These are phyloP conservation scores for Geococcyx californianus DNA, from an alignment of 2,113 vertebrate species.

Conservation along the genomic window DNA sequence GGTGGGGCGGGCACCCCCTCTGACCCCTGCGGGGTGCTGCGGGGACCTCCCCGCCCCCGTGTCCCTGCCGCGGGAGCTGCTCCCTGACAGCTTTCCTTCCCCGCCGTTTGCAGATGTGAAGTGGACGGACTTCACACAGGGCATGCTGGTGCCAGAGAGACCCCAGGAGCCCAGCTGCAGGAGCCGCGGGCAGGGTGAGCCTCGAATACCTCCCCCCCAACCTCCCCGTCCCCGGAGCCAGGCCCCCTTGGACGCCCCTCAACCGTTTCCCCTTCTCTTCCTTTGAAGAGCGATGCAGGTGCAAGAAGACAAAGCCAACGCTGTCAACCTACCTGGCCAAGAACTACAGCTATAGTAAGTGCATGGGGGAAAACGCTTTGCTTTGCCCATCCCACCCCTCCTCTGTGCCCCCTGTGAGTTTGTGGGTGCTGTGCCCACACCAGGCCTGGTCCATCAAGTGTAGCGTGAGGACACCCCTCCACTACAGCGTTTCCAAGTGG, in stretches of 20 bases:
- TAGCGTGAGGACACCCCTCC: background rate
- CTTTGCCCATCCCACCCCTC: background rate
- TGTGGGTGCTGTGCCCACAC: background rate
- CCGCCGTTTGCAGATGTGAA: slow-evolving; percentile 72
- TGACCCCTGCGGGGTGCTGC: background rate
- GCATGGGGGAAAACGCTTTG: fast-evolving
- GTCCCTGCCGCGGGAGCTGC: background rate
- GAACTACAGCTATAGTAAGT: slow-evolving; percentile 87
- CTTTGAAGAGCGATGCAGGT: slow-evolving; percentile 79
- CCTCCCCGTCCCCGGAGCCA: background rate
- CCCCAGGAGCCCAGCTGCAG: slow-evolving; percentile 71
- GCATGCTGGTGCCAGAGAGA: slow-evolving; percentile 75
- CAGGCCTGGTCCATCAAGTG: background rate
- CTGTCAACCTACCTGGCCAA: slow-evolving; percentile 80
- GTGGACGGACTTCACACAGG: slow-evolving; percentile 79
- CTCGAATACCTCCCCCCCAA: background rate
- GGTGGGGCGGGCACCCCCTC: background rate
- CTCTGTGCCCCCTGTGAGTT: fast-evolving
- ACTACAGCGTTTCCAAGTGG: background rate
- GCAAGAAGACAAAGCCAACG: slow-evolving; percentile 82
- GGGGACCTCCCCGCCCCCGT: background rate
- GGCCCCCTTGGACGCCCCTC: background rate
- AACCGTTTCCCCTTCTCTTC: background rate
- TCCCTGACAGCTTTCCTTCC: background rate
- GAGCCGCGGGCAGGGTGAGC: slow-evolving; percentile 75